Base-by-base conservation (phyloP, 2,888 invertebrate species). In the Agrotis segetum region DNA sequence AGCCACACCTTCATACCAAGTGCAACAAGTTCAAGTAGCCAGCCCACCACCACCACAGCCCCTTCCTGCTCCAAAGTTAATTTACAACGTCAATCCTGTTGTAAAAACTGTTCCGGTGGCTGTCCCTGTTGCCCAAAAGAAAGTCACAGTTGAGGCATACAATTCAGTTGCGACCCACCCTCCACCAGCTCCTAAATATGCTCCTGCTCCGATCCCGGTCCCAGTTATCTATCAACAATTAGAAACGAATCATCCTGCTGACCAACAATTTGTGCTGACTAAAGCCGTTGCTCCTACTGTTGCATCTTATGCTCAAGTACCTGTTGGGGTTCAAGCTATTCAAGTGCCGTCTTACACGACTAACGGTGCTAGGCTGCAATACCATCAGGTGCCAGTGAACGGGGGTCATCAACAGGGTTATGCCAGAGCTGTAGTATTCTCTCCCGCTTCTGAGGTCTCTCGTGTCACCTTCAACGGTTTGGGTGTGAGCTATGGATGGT, bases 391-490 rank as follows among this genome's bases (percentile, higher is more conserved):
- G n/a, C 50, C 76, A 3, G 60, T 72, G 34, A 46, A 52, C 50
- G 64, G 73, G 19, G 58, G 55, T 4, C 49, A 67, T 56, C 49
- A 72, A 29, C 58, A 71, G 17, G 69, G 67, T 19, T 72, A 82
- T 77, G 58, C 74, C 44, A 84, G 68, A 72, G 74, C 78, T 29
- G 59, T 72, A 0, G 58, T 71, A 3, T 88, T 82, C 67, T 85
- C 88, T 13, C 86, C 88, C 7, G 82, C 88, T 24, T 74, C 84
- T 16, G 75, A 81, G 7, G 97, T 97, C 24, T 96, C 97, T 75
- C 96, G 96, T 88, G 96, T 96, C 80, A 94, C 94, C 80, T 97
- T 97, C 91, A 95, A 96, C 68, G 97, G 97, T 67, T 94, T 96
- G 60, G 97, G 90, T 56, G 87, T 88, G 3, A 83, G 79, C 59